Base-by-base conservation (phyloP, 2,888 invertebrate genomes). In the Leucophora obtusa region DNA sequence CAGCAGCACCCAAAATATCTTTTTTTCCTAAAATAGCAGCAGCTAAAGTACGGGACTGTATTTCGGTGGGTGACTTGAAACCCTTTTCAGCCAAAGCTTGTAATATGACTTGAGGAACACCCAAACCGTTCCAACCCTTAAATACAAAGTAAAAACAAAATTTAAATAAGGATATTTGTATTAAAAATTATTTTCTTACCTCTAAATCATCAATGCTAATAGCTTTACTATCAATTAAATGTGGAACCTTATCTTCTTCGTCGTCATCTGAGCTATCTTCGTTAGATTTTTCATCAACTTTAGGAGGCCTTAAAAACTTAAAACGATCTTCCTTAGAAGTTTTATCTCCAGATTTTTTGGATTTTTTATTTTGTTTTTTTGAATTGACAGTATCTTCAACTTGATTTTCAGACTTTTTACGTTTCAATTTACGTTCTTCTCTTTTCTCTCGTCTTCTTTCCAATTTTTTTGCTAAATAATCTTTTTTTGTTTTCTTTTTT, bases 1-100 rank as follows among this genome's bases (percentile, higher is more conserved):
- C 98, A 2, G 99, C 99, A 71, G 99, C 99, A n/a, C 98, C 99
- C 1, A 99, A 91, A 84, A 99, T 96, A 90, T 99, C 98, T 90
- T 95, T 93, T 60, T 94, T 93, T 51, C 94, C 98, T 87, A 95
- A 92, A 85, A 98, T 94, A 43, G 98, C 97, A 59, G 96, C 93
- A 0, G 97, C 96, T 53, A 98, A 91, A 0, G 95, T 93, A 78
- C 95, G 87, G 18, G 93, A 91, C 89, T 99, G 99, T 86, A 99
- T 99, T 85, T 94, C 93, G 0, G 98, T 99, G 0, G 99, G 99
- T 21, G 93, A 91, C 51, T 91, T 91, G 89, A 97, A 98, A 0
- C 94, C 94, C 83, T 94, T 92, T 77, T 96, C 95, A 14, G 93
- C 91, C 0, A 99, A 89, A 0, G 96, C 95, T 85, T 92, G 92